Evolutionary conservation across 1,140 invertebrate species (phyloP).

Genomic region (Philotrypesis tridentata): DNA sequence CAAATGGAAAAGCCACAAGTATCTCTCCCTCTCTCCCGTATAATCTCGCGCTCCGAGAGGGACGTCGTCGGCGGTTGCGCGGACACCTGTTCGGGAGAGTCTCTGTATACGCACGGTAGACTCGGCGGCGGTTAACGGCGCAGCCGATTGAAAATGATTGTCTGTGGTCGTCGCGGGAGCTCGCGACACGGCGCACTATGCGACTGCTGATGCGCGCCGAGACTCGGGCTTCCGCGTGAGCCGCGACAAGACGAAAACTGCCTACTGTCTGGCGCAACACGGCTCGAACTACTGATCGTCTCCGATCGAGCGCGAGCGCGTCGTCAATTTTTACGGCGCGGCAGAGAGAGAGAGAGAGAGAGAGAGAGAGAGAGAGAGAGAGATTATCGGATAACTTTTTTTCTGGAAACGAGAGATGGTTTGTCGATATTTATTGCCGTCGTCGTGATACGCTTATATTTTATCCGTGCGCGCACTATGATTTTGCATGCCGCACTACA

Average conservation of each 20-base stretch:
- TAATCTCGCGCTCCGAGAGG: not conserved
- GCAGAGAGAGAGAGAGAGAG: too few species aligned
- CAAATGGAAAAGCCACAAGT: too few species aligned
- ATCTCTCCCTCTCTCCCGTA: too few species aligned
- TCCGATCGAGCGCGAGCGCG: too few species aligned
- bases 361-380: too few species aligned
- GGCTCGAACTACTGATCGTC: not conserved
- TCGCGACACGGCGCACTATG: too few species aligned
- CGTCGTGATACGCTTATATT: too few species aligned
- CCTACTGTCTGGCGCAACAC: not conserved
- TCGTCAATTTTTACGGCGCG: not conserved
- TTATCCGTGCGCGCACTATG: too few species aligned
- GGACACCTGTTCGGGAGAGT: slow-evolving; percentile 14
- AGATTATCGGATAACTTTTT: not conserved
- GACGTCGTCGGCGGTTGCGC: not conserved
- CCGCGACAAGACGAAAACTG: not conserved
- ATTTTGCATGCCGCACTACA: too few species aligned
- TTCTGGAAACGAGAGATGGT: not conserved
- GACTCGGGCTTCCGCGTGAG: slow-evolving; percentile 57
- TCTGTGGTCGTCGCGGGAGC: slow-evolving; percentile 62
- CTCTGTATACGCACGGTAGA: not conserved
- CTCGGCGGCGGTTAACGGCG: slow-evolving; percentile 55
- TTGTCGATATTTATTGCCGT: not conserved
- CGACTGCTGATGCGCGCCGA: too few species aligned
- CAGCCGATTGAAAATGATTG: slow-evolving; percentile 63